phyloP scores from a whole-genome alignment of 2,888 invertebrate species.

The Chelonus formosanus region DNA sequence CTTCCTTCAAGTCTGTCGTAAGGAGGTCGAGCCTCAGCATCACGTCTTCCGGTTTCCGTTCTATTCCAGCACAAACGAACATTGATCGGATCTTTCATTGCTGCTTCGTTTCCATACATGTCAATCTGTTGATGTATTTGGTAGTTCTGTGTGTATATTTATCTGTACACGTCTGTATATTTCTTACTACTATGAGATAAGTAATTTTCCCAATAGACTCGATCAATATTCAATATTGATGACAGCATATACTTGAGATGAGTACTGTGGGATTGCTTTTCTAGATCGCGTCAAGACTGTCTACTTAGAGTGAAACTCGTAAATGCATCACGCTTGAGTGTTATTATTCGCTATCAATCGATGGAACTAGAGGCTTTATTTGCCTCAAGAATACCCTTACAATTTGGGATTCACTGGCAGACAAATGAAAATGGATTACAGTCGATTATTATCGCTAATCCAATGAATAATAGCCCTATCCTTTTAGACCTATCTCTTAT shows the following conservation, averaged over 20 bases:
- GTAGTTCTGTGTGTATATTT: not conserved
- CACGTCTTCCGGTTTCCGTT: constrained; percentile 48
- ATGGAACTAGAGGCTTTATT: not conserved
- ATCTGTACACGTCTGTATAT: not conserved
- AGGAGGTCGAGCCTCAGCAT: constrained; percentile 50
- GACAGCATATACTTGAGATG: constrained; percentile 7
- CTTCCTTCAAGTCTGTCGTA: constrained; percentile 44
- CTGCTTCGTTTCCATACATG: constrained; percentile 4
- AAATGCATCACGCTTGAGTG: not conserved
- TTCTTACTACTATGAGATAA: constrained; percentile 6
- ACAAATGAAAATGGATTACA: constrained; percentile 19
- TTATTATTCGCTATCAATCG: too few relatives aligned
- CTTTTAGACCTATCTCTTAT: too few relatives aligned
- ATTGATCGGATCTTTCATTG: constrained; percentile 51
- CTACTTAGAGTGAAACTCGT: too few relatives aligned
- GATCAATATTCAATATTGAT: constrained; percentile 28
- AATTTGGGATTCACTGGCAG: constrained; percentile 18
- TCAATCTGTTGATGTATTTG: not conserved
- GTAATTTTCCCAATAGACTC: not conserved
- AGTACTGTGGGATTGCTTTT: constrained; percentile 23
- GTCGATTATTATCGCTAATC: constrained; percentile 12
- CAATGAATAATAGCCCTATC: constrained; percentile 3
- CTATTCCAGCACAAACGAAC: constrained; percentile 41
- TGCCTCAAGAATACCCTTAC: not conserved
- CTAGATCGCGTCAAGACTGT: not conserved